Conservation (phyloP, 2,888 invertebrate species). For the Lacanobia wlatinum region DNA sequence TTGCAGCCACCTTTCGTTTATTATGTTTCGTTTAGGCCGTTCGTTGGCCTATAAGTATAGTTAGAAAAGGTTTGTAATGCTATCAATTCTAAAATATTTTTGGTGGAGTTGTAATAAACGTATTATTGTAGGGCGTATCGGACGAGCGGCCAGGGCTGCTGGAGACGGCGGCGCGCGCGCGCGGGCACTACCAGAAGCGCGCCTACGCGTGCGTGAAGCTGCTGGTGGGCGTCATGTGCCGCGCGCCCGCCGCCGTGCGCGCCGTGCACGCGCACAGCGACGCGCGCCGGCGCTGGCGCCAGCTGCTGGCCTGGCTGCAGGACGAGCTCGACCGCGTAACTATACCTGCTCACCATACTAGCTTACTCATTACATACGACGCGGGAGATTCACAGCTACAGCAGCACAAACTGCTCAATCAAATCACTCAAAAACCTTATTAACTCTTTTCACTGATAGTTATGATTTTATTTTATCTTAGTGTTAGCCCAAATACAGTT, state of each 20-base stretch:
- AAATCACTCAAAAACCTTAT: background rate
- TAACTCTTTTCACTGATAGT: too few relatives aligned
- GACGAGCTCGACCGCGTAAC: constrained; percentile 96
- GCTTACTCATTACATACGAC: background rate
- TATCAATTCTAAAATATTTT: too few relatives aligned
- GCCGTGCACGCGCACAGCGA: constrained; percentile 95
- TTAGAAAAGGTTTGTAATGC: background rate
- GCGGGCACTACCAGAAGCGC: constrained; percentile 98
- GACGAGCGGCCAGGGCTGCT: constrained; percentile 96
- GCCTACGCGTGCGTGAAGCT: constrained; percentile 99
- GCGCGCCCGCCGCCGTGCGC: constrained; percentile 95
- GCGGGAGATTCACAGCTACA: background rate
- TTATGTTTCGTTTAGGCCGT: background rate
- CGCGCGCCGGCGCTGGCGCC: constrained; percentile 96
- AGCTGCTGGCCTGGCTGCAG: constrained; percentile 98
- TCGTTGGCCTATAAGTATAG: background rate
- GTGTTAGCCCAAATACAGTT: too few relatives aligned
- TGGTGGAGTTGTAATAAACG: background rate
- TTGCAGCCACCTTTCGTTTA: background rate
- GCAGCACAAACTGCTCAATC: background rate
- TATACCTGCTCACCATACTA: constrained; percentile 30
- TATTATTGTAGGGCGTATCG: constrained; percentile 80
- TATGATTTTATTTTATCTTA: too few relatives aligned
- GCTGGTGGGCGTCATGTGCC: constrained; percentile 96
- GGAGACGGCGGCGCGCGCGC: constrained; percentile 97